Percentiles rank a stretch among this genome's conserved stretches.
Evolutionary conservation across 2,888 invertebrate species (phyloP).

Genomic region (Heterodera filipjevi): DNA sequence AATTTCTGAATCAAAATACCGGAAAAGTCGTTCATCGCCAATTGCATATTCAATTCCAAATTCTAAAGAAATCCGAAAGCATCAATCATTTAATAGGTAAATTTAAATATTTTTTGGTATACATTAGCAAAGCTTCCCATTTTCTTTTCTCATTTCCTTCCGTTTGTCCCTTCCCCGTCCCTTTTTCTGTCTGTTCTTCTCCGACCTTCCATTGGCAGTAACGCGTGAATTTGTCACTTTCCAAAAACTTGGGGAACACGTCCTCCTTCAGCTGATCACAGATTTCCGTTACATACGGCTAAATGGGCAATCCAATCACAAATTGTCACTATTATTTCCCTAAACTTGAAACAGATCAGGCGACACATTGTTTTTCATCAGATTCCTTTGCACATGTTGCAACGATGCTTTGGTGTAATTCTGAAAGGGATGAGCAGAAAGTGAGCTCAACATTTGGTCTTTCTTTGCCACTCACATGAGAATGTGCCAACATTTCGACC

Average conservation of each 20-base stretch:
- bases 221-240: slow-evolving; percentile 93
- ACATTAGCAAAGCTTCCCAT: neutral
- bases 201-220: slow-evolving; percentile 95
- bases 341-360: slow-evolving; percentile 92
- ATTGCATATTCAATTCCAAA: slow-evolving; percentile 97
- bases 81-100: neutral
- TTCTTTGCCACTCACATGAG: slow-evolving; percentile 80
- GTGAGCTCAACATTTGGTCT: neutral
- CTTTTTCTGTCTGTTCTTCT: neutral
- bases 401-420: slow-evolving; percentile 97
- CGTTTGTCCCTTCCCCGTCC: neutral
- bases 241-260: slow-evolving; percentile 95
- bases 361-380: slow-evolving; percentile 95
- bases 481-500: slow-evolving; percentile 91
- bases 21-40: slow-evolving; percentile 99
- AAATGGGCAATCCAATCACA: slow-evolving; percentile 68
- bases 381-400: slow-evolving; percentile 93
- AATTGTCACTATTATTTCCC: neutral
- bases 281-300: slow-evolving; percentile 99
- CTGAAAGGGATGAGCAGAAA: slow-evolving; percentile 71
- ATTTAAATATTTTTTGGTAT: neutral
- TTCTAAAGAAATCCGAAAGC: slow-evolving; percentile 71
- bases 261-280: slow-evolving; percentile 94
- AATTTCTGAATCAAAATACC: too few relatives aligned
- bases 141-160: neutral